These are phyloP conservation scores for Nothoprocta pentlandii DNA, from an alignment of 2,113 vertebrate species.

Conservation along the genomic window DNA sequence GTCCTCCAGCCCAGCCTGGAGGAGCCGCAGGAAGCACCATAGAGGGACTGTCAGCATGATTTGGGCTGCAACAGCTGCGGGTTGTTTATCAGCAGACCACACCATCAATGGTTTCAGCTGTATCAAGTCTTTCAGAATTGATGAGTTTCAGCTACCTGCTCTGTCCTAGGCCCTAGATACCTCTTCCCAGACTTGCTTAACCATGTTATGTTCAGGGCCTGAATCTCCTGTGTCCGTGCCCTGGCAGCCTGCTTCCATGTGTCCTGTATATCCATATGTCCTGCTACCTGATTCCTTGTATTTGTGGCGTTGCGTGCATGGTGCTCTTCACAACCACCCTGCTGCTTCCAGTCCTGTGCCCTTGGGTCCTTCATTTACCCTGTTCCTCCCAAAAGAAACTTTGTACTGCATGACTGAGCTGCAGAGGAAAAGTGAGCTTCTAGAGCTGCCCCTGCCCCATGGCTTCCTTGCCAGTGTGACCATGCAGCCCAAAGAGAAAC, in stretches of 20 bases:
- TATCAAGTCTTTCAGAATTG: neutral
- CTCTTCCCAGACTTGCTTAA: neutral
- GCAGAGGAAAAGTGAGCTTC: neutral
- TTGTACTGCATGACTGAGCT: rapidly evolving
- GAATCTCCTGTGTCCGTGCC: neutral
- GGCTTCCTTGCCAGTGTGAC: neutral
- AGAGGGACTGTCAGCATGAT: too few species aligned
- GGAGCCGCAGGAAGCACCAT: neutral
- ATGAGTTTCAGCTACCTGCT: neutral
- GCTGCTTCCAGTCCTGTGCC: neutral
- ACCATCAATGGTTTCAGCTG: neutral
- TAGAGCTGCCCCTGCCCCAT: neutral
- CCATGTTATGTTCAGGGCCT: neutral
- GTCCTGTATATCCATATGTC: neutral
- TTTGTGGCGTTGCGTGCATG: neutral
- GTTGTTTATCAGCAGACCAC: neutral
- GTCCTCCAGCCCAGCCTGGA: neutral
- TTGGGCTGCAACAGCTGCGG: neutral
- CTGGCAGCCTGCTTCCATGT: neutral
- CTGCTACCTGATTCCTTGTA: neutral
- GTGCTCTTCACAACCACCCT: neutral
- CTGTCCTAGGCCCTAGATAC: neutral
- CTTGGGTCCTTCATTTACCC: rapidly evolving
- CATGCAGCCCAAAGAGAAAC: neutral
- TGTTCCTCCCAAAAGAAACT: rapidly evolving